These are phyloP conservation scores for Glossosoma conforme DNA, from an alignment of 1,140 invertebrate species.

Conservation along the genomic window DNA sequence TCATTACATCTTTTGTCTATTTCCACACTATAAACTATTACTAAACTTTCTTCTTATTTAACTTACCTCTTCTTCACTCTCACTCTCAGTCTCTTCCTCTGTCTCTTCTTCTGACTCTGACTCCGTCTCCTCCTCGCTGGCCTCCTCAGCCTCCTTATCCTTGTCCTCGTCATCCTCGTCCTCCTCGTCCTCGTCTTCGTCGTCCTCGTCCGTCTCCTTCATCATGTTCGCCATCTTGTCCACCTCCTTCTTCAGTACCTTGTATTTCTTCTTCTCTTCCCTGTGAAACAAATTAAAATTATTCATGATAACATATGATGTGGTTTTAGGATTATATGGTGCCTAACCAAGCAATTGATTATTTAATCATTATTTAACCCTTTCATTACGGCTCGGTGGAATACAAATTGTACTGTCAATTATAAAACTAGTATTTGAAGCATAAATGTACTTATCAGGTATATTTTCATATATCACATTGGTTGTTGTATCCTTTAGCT, in stretches of 20 bases:
- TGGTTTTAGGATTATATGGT: background rate
- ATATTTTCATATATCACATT: too few species aligned
- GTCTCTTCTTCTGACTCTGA: constrained; percentile 53
- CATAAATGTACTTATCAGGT: too few species aligned
- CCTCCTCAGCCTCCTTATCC: constrained; percentile 58
- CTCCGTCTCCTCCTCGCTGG: constrained; percentile 59
- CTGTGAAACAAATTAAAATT: constrained; percentile 35
- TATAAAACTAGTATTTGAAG: too few species aligned
- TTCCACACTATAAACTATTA: too few species aligned
- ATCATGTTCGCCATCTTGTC: constrained; percentile 83
- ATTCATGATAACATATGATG: background rate
- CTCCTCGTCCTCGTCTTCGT: constrained; percentile 62
- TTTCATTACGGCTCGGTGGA: too few species aligned
- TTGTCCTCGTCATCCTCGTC: constrained; percentile 59
- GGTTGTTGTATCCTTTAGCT: too few species aligned
- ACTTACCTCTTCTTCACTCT: constrained; percentile 57
- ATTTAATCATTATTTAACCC: too few species aligned
- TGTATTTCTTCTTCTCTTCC: constrained; percentile 71
- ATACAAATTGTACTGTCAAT: too few species aligned
- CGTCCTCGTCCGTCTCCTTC: constrained; percentile 71
- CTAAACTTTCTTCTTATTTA: too few species aligned
- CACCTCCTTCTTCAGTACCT: constrained; percentile 76
- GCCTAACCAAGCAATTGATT: background rate
- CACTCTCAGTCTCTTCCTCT: constrained; percentile 60
- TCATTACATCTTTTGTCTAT: too few species aligned